phyloP scores from a whole-genome alignment of 2,888 invertebrate genomes.

The Anodontia alba region DNA sequence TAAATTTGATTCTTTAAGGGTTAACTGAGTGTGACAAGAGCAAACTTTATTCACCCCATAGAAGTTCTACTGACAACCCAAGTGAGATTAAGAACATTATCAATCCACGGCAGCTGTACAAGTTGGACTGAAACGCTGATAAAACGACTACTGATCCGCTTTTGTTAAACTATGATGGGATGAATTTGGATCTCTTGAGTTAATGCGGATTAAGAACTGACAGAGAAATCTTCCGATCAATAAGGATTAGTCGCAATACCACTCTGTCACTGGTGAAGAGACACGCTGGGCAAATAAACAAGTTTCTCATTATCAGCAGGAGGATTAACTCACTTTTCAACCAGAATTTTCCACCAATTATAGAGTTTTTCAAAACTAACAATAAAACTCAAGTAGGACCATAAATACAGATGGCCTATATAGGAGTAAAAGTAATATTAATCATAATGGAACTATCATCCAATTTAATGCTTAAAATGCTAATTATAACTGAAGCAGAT shows the following conservation, averaged over 20 bases:
- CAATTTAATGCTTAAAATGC: too few relatives aligned
- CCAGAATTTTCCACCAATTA: neutral
- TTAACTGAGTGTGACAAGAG: too few relatives aligned
- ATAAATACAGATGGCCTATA: too few relatives aligned
- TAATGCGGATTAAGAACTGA: slow-evolving; percentile 47
- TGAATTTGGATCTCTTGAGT: slow-evolving; percentile 22
- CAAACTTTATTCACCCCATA: too few relatives aligned
- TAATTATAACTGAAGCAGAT: too few relatives aligned
- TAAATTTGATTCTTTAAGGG: too few relatives aligned
- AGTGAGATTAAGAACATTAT: neutral
- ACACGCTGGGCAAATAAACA: slow-evolving; percentile 1
- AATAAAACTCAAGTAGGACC: neutral
- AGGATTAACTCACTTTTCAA: neutral
- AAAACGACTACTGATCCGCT: slow-evolving; percentile 11
- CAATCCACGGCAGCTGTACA: slow-evolving; percentile 7
- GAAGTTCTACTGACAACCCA: too few relatives aligned
- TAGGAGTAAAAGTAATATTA: too few relatives aligned
- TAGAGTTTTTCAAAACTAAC: neutral
- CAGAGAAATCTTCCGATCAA: slow-evolving; percentile 30
- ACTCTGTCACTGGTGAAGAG: neutral
- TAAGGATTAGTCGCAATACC: slow-evolving; percentile 8
- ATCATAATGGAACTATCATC: too few relatives aligned
- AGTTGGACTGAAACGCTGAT: slow-evolving; percentile 1
- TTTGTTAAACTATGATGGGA: neutral
- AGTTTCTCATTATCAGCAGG: neutral